Evolutionary conservation across 2,113 vertebrate genomes (phyloP).

Genomic region (Ptilonorhynchus violaceus): DNA sequence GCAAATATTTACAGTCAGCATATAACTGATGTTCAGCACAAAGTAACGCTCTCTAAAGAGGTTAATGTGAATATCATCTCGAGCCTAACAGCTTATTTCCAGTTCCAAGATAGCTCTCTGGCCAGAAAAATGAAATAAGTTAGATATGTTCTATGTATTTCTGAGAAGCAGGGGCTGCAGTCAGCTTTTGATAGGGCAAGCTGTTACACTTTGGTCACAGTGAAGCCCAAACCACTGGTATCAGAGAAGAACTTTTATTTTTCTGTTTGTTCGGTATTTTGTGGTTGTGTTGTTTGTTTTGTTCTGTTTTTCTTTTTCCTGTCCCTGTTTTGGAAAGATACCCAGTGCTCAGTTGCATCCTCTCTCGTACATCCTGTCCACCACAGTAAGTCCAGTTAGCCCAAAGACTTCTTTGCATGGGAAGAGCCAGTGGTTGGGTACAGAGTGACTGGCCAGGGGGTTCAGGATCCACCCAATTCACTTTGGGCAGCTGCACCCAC

Average conservation of each 20-base stretch:
- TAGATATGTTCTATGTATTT: neutral
- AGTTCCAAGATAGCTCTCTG: neutral
- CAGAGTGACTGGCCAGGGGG: neutral
- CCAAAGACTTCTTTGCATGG: rapidly evolving
- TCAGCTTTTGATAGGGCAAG: neutral
- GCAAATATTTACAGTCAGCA: neutral
- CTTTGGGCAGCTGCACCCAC: neutral
- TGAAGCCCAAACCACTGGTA: neutral
- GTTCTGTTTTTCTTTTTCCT: neutral
- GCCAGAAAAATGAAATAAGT: neutral
- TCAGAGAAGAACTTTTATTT: neutral
- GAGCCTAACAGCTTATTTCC: neutral
- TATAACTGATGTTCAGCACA: neutral
- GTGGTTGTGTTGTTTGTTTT: neutral
- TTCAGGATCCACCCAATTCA: neutral
- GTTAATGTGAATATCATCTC: neutral
- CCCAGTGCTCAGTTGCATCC: neutral
- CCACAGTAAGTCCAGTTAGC: neutral
- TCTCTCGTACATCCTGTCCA: neutral
- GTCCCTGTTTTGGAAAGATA: neutral
- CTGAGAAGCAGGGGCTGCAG: neutral
- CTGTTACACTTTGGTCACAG: rapidly evolving
- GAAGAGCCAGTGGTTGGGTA: neutral
- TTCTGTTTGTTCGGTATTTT: neutral
- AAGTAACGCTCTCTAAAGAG: neutral